phyloP scores from a whole-genome alignment of 1,140 invertebrate genomes.

The Eufriesea mexicana region DNA sequence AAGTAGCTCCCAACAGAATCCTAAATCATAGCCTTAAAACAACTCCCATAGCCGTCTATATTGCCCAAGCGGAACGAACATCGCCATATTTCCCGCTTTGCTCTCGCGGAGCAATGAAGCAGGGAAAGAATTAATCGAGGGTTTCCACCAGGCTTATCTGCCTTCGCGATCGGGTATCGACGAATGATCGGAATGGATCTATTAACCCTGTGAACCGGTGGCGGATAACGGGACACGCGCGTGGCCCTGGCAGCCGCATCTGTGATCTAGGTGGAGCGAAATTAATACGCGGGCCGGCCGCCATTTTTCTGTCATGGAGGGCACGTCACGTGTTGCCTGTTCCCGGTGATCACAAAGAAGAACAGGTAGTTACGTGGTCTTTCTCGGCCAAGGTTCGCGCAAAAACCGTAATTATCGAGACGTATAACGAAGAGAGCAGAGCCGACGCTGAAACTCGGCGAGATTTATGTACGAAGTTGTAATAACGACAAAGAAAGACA shows the following conservation, averaged over 20 bases:
- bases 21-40: background rate
- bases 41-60: background rate
- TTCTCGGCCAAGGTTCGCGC: slow-evolving; percentile 23
- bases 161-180: slow-evolving; percentile 46
- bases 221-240: slow-evolving; percentile 57
- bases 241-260: slow-evolving; percentile 42
- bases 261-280: slow-evolving; percentile 42
- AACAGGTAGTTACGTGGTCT: background rate
- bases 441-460: background rate
- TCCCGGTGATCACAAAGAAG: background rate
- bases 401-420: slow-evolving; percentile 31
- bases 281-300: slow-evolving; percentile 37
- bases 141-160: slow-evolving; percentile 37
- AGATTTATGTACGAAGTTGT: slow-evolving; percentile 18
- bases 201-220: slow-evolving; percentile 57
- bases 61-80: background rate
- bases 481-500: background rate
- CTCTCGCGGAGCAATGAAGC: background rate
- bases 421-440: slow-evolving; percentile 12
- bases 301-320: background rate
- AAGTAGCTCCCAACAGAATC: too few relatives aligned
- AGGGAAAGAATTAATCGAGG: background rate
- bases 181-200: slow-evolving; percentile 56
- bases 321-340: slow-evolving; percentile 3
- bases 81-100: background rate